Evolutionary conservation across 1,140 invertebrate genomes (phyloP), one percentile per base, ranked within the genome.

Genomic region (Eupristina koningsbergeri): DNA sequence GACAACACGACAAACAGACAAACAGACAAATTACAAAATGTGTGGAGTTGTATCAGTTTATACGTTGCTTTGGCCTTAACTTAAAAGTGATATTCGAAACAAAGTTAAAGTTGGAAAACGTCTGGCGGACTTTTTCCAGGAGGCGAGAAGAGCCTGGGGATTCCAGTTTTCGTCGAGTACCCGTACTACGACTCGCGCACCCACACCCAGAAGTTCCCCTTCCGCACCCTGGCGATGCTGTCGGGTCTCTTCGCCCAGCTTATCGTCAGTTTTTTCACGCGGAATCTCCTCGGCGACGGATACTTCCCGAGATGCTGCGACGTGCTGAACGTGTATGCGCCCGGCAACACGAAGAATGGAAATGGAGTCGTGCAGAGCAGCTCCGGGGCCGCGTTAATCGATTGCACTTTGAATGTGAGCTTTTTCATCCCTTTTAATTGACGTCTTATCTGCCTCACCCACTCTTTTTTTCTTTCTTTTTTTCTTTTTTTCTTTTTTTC

Each of bases 91-190:
- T n/a, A n/a, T n/a, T n/a, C n/a, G n/a, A n/a, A n/a, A n/a, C n/a
- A n/a, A n/a, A n/a, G n/a, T n/a, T n/a, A n/a, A n/a, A n/a, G n/a
- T n/a, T n/a, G n/a, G n/a, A n/a, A 71, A 71, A 41, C 5, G 13
- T 17, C 13, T 71, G 6, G n/a, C n/a, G n/a, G 41, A n/a, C 39
- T 45, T 45, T 73, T 89, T 88, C 15, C 80, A 91, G 93, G 93
- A 3, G 96, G 96, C 7, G 96, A 97, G 88, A 91, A 92, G 45
- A 92, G 94, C 31, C 89, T 97, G 31, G 92, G 93, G 9, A 91
- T 97, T 61, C 94, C 94, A 3, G 90, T 95, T 8, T 81, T 94
- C 17, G 94, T 96, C 63, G 93, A 94, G 85, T 96, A 94, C 88
- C 95, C 95, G 3, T 94, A 91, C 82, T 95, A 93, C 88, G 92